Evolutionary conservation across 2,797 vertebrate genomes (phyloP).

Genomic region (Meda fulgida): DNA sequence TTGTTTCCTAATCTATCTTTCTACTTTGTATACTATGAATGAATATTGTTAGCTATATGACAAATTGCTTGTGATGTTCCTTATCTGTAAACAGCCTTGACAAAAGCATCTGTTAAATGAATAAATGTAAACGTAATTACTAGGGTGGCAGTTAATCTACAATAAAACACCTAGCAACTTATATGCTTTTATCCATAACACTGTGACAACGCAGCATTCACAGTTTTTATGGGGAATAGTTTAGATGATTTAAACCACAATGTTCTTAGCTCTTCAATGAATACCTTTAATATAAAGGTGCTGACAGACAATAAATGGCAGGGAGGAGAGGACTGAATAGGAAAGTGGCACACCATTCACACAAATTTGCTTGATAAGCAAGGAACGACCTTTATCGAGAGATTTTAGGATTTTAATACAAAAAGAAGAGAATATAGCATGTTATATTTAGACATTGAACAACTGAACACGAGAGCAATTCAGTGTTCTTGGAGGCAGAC

Average conservation of each 20-base stretch:
- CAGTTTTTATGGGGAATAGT: not conserved
- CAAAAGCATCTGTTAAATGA: not conserved
- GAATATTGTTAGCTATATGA: not conserved
- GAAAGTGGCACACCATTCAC: not conserved
- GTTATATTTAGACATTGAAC: too few relatives aligned
- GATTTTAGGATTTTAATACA: not conserved
- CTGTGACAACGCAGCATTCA: not conserved
- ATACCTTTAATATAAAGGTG: not conserved
- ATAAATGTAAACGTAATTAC: not conserved
- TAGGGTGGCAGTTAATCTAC: not conserved
- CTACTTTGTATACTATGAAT: not conserved
- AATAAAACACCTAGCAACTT: not conserved
- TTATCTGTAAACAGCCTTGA: not conserved
- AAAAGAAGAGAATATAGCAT: not conserved
- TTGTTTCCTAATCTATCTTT: not conserved
- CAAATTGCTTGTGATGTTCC: not conserved
- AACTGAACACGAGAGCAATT: not conserved
- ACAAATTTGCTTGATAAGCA: not conserved
- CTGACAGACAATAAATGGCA: not conserved
- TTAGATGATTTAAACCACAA: too few relatives aligned
- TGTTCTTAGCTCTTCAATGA: not conserved
- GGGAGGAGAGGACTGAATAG: not conserved
- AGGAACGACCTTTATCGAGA: not conserved
- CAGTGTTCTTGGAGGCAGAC: not conserved
- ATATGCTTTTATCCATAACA: not conserved